Percentiles rank a stretch among this genome's conserved stretches.
These are phyloP conservation scores for Gobius niger DNA, from an alignment of 2,113 vertebrate genomes.

Conservation along the genomic window DNA sequence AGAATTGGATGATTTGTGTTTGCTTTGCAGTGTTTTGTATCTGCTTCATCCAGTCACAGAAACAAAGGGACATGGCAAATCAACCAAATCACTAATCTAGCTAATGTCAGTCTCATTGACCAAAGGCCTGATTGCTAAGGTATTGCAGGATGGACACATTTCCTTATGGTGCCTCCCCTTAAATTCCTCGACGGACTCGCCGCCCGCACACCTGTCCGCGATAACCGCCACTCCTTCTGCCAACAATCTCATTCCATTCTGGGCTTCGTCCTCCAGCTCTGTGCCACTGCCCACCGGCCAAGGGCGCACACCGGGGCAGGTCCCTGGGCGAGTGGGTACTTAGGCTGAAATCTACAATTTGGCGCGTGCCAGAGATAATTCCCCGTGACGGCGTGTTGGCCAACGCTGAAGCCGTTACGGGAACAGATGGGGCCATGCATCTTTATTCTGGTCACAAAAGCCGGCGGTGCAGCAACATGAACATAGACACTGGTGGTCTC, in stretches of 20 bases:
- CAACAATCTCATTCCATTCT: constrained; percentile 2
- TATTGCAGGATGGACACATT: not conserved
- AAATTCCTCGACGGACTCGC: not conserved
- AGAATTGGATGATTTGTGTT: too few relatives aligned
- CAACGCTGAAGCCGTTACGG: constrained; percentile 43
- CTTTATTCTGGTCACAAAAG: constrained; percentile 53
- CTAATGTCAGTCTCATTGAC: too few relatives aligned
- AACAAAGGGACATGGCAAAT: too few relatives aligned
- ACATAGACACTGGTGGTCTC: constrained; percentile 17
- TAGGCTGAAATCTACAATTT: constrained; percentile 41
- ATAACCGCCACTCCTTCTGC: not conserved
- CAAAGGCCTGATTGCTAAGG: too few relatives aligned
- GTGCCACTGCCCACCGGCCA: constrained; percentile 8
- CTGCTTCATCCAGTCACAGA: too few relatives aligned
- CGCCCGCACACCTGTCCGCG: not conserved
- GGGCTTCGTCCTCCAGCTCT: constrained; percentile 27
- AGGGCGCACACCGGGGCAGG: constrained; percentile 26
- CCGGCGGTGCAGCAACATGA: constrained; percentile 40
- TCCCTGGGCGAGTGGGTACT: constrained; percentile 27
- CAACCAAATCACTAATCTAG: too few relatives aligned
- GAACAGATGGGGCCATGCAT: constrained; percentile 58
- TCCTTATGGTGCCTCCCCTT: not conserved
- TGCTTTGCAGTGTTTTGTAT: too few relatives aligned
- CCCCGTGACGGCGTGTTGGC: constrained; percentile 24
- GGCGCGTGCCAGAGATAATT: constrained; percentile 38